Base-by-base conservation (phyloP, 1,140 invertebrate species). In the Caenorhabditis briggsae region DNA sequence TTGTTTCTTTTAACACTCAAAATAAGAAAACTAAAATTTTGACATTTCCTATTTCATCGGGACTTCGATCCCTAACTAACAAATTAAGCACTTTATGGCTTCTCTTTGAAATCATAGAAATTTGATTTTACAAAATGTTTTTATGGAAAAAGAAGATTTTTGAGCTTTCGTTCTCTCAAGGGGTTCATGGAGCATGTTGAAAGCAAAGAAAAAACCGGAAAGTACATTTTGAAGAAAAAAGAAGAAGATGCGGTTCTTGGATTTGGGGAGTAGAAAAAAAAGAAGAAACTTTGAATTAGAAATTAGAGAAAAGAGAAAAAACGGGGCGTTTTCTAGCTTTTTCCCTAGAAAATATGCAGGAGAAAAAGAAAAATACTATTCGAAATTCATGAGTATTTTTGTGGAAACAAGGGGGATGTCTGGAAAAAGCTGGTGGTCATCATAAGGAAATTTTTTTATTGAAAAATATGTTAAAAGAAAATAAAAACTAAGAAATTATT, bases 191-290 rank as follows among this genome's bases (percentile, higher is more conserved):
- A 25, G 59, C 20, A 58, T n/a, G 2, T n/a, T 0, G 23, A 61
- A 61, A 25, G 9, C 2, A 25, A 61, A 23, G 16, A 50, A 50
- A 50, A 53, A 53, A 53, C 50, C 11, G 11, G 50, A 33, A 61
- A 61, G 59, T 61, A 33, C 59, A 33, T 61, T 61, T 61, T 20
- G 59, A 61, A 61, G 23, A n/a, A n/a, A n/a, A n/a, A n/a, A n/a
- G 59, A 61, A 61, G 20, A 16, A 25, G 59, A 61, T 8, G 25
- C 23, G 25, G 23, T 61, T 61, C 59, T 61, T 61, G 23, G 59
- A 61, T 25, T 20, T 0, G 25, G 25, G 23, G 59, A 20, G 5
- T 2, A 25, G 12, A 61, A 61, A 61, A 61, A 18, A 12, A 33
- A 25, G 23, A 33, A 61, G 59, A 61, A 61, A 61, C 59, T 5